These are phyloP conservation scores for Stratiomys singularior DNA, from an alignment of 2,888 invertebrate species.

Conservation along the genomic window DNA sequence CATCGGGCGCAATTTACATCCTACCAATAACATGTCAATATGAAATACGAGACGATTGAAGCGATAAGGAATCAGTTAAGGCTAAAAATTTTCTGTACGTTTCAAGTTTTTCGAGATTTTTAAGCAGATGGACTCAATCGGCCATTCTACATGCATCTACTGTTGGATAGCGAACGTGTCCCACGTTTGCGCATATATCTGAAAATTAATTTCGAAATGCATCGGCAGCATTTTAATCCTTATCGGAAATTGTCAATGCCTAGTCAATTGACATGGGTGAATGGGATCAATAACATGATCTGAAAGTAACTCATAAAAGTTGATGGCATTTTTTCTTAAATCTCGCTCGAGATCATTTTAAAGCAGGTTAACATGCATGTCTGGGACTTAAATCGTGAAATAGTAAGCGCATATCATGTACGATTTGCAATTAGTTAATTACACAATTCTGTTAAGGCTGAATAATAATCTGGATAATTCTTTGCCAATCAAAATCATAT, in stretches of 20 bases:
- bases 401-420: not conserved
- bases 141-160: slow-evolving; percentile 1
- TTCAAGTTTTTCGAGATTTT: slow-evolving; percentile 31
- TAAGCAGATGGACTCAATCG: slow-evolving; percentile 35
- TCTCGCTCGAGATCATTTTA: not conserved
- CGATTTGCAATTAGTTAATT: slow-evolving; percentile 15
- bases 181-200: not conserved
- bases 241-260: slow-evolving; percentile 22
- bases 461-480: no score
- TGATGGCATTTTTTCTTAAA: not conserved
- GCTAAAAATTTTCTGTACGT: not conserved
- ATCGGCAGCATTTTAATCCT: slow-evolving; percentile 21
- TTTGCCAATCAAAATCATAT: no score
- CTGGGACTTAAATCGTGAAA: slow-evolving; percentile 1
- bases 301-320: slow-evolving; percentile 34
- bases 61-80: slow-evolving; percentile 32
- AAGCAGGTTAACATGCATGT: slow-evolving; percentile 10
- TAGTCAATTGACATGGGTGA: slow-evolving; percentile 17
- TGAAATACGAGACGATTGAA: not conserved
- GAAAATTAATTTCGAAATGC: not conserved
- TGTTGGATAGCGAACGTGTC: not conserved
- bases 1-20: slow-evolving; percentile 26
- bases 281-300: slow-evolving; percentile 30
- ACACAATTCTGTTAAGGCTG: not conserved
- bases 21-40: not conserved